A percentile compares a stretch with the other conserved stretches of the same genome.
Conservation (phyloP, 1,140 invertebrate species). For the Zaprionus africanus region DNA sequence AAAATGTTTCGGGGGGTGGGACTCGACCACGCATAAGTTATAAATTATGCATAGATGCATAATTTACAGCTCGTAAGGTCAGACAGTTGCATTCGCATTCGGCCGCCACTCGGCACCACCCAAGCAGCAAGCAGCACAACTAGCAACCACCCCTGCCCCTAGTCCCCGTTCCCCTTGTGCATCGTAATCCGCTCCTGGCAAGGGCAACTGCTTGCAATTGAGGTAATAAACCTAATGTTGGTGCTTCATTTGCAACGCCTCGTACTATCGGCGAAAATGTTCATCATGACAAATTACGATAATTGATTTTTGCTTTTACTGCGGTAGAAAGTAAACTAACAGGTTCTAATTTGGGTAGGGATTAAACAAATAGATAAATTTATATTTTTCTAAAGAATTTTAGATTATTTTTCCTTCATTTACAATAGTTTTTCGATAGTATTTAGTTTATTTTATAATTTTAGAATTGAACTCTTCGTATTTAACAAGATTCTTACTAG, state of each 20-base stretch:
- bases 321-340: not conserved
- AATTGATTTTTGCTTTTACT: not conserved
- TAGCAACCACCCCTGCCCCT: not conserved
- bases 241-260: slow-evolving; percentile 10
- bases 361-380: not conserved
- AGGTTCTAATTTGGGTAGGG: not conserved
- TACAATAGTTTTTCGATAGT: not conserved
- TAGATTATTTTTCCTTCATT: too few relatives aligned
- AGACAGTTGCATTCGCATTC: slow-evolving; percentile 71
- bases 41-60: slow-evolving; percentile 80
- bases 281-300: slow-evolving; percentile 8
- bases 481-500: not conserved
- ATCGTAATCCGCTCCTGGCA: not conserved
- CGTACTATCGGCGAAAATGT: slow-evolving; percentile 1
- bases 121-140: slow-evolving; percentile 17
- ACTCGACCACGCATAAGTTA: slow-evolving; percentile 70
- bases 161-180: not conserved
- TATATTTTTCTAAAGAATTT: too few relatives aligned
- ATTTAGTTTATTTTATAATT: not conserved
- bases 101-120: slow-evolving; percentile 51
- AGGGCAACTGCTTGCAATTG: slow-evolving; percentile 41
- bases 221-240: slow-evolving; percentile 45
- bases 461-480: rapidly evolving
- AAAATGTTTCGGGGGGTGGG: slow-evolving; percentile 62
- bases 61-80: slow-evolving; percentile 77